Conservation (phyloP, 2,797 vertebrate genomes). For the Coregonus sp. region DNA sequence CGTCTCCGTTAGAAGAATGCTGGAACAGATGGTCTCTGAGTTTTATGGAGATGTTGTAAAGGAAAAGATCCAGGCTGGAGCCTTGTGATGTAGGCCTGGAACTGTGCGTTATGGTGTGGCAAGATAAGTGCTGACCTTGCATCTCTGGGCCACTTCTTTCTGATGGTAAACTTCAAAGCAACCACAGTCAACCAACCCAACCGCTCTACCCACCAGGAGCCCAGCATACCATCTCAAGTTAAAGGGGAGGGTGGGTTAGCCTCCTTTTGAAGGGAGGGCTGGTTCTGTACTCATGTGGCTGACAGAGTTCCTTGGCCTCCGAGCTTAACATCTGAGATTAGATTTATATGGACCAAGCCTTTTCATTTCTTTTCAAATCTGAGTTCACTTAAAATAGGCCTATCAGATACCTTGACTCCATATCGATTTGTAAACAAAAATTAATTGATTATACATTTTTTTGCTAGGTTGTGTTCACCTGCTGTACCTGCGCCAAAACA, state of each 20-base stretch:
- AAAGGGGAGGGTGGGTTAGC: constrained; percentile 38
- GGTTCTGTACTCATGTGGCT: constrained; percentile 33
- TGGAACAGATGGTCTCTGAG: neutral
- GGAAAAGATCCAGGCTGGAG: no score
- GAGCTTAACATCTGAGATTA: constrained; percentile 41
- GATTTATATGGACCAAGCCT: constrained; percentile 17
- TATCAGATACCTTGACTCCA: constrained; percentile 14
- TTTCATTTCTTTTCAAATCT: constrained; percentile 38
- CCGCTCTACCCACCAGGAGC: neutral
- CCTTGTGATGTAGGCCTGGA: constrained; percentile 5
- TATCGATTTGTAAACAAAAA: no score
- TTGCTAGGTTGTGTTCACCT: no score
- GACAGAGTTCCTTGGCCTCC: constrained; percentile 39
- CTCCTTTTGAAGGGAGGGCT: constrained; percentile 19
- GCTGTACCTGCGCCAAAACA: no score
- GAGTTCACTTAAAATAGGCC: constrained; percentile 22
- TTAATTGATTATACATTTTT: no score
- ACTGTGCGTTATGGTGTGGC: constrained; percentile 38
- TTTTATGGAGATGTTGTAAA: neutral
- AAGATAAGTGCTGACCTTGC: constrained; percentile 35
- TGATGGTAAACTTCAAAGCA: constrained; percentile 43
- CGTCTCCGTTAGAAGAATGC: no score
- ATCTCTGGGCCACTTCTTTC: constrained; percentile 10
- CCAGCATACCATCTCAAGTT: constrained; percentile 30
- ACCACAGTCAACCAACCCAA: constrained; percentile 29